phyloP scores from a whole-genome alignment of 2,113 vertebrate genomes.

The Machaerirhynchus nigripectus region DNA sequence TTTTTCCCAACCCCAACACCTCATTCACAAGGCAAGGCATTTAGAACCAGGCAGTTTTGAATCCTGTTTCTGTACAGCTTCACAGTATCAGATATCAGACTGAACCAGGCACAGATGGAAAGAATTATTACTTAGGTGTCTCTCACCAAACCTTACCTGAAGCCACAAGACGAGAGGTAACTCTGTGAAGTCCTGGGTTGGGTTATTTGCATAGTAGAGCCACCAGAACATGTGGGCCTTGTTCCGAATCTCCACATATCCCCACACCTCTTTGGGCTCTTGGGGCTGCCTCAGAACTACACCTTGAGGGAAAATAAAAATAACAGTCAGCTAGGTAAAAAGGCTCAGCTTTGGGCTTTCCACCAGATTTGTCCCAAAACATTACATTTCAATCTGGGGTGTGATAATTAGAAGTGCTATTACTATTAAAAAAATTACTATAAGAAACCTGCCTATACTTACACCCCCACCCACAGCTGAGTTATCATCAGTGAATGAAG shows the following conservation, averaged over 20 bases:
- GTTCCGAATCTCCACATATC: conserved; percentile 84
- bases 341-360: neutral
- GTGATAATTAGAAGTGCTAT: neutral
- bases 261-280: conserved; percentile 80
- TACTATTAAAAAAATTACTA: neutral
- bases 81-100: neutral
- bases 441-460: neutral
- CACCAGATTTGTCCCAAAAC: neutral
- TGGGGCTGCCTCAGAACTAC: neutral
- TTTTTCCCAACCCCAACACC: neutral
- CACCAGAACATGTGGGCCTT: conserved; percentile 98
- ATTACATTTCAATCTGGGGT: neutral
- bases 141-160: conserved; percentile 76
- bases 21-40: neutral
- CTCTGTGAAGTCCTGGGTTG: conserved; percentile 70
- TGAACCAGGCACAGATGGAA: neutral
- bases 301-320: conserved; percentile 23
- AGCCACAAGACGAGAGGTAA: conserved; percentile 94
- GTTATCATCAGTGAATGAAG: neutral
- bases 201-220: conserved; percentile 85
- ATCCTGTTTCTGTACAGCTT: neutral
- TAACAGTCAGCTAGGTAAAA: neutral
- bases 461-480: neutral
- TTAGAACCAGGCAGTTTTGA: neutral
- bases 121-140: neutral